Percentiles rank a stretch among this genome's conserved stretches.
Conservation (phyloP, 1,140 invertebrate species). For the Daktulosphaira vitifoliae region DNA sequence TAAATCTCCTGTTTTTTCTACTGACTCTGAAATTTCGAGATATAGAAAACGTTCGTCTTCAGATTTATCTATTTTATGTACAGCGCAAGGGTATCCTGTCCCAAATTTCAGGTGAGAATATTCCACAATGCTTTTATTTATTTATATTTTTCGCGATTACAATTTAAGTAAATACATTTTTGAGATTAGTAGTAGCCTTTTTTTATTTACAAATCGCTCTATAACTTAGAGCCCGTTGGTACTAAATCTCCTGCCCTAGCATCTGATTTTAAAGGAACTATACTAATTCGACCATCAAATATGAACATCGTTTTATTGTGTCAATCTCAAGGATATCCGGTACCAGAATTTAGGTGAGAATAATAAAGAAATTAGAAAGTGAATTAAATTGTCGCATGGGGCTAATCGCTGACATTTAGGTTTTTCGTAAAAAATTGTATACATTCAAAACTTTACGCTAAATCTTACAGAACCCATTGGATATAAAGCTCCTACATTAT, state of each 20-base stretch:
- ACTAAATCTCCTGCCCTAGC: conserved; percentile 51
- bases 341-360: conserved; percentile 58
- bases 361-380: too few relatives aligned
- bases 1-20: conserved; percentile 49
- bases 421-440: background rate
- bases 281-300: conserved; percentile 46
- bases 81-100: conserved; percentile 52
- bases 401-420: conserved; percentile 15
- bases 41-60: conserved; percentile 35
- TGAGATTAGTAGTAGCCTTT: too few relatives aligned
- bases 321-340: conserved; percentile 60
- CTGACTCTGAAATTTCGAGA: conserved; percentile 53
- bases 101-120: conserved; percentile 49
- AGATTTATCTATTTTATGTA: conserved; percentile 48
- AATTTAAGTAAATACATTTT: too few relatives aligned
- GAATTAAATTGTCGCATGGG: conserved; percentile 3
- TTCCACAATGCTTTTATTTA: conserved; percentile 26
- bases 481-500: conserved; percentile 51
- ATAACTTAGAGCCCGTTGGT: conserved; percentile 53
- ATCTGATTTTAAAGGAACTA: conserved; percentile 43
- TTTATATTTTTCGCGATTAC: too few relatives aligned
- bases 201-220: too few relatives aligned
- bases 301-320: conserved; percentile 52
- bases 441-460: background rate
- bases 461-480: conserved; percentile 49